Percentiles rank a stretch among this genome's conserved stretches.
Conservation (phyloP, 2,888 invertebrate genomes). For the Choreutis nemorana region DNA sequence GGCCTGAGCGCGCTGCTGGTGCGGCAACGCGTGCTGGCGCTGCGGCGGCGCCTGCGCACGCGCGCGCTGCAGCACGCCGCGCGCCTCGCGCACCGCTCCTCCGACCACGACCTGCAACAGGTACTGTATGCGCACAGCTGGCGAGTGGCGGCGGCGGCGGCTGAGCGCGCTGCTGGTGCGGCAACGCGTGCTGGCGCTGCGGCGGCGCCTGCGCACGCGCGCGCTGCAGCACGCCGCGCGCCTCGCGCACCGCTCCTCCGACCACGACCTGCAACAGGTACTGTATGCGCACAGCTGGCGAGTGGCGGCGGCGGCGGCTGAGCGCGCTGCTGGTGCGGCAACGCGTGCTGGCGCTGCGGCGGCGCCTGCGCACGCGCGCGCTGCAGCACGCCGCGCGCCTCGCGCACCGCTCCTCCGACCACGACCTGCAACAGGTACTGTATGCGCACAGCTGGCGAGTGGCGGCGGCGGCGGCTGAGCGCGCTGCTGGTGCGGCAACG, state of each 20-base stretch:
- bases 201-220: slow-evolving; percentile 32
- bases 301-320: slow-evolving; percentile 21
- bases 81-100: slow-evolving; percentile 41
- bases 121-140: no score
- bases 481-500: slow-evolving; percentile 31
- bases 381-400: slow-evolving; percentile 35
- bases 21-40: slow-evolving; percentile 35
- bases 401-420: slow-evolving; percentile 43
- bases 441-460: no score
- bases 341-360: slow-evolving; percentile 40
- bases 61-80: slow-evolving; percentile 36
- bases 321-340: slow-evolving; percentile 29
- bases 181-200: slow-evolving; percentile 38
- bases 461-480: slow-evolving; percentile 22
- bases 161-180: slow-evolving; percentile 29
- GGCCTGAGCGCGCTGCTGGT: slow-evolving; percentile 27
- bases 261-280: slow-evolving; percentile 44
- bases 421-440: slow-evolving; percentile 46
- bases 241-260: slow-evolving; percentile 44
- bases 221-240: slow-evolving; percentile 36
- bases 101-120: slow-evolving; percentile 43
- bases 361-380: slow-evolving; percentile 32
- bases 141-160: slow-evolving; percentile 19
- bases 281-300: no score
- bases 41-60: slow-evolving; percentile 34